Conservation (phyloP, 2,113 vertebrate genomes). For the Azemiops feae region DNA sequence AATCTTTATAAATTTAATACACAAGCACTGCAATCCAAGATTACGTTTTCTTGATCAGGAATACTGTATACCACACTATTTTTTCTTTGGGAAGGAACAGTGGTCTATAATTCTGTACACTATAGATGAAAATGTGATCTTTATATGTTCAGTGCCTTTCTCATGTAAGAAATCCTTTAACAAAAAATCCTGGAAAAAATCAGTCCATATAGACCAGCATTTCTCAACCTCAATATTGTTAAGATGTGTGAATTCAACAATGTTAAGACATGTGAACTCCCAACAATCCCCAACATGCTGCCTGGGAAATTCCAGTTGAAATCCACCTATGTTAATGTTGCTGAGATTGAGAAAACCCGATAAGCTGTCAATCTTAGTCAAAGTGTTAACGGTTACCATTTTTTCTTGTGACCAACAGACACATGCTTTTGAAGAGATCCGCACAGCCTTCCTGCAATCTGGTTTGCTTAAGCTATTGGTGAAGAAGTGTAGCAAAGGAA, state of each 20-base stretch:
- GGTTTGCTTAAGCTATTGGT: constrained; percentile 90
- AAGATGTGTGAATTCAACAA: neutral
- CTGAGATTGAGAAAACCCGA: neutral
- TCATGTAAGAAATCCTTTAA: neutral
- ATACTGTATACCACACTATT: neutral
- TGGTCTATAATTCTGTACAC: neutral
- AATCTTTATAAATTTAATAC: neutral
- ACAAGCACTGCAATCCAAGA: neutral
- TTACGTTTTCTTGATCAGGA: neutral
- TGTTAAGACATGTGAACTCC: neutral
- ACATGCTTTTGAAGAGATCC: constrained; percentile 82
- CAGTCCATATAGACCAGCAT: neutral
- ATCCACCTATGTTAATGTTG: neutral
- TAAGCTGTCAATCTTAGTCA: neutral
- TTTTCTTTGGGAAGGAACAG: neutral
- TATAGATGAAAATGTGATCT: neutral
- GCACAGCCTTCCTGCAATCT: constrained; percentile 82
- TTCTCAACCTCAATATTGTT: neutral
- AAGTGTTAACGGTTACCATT: neutral
- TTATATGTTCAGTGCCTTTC: neutral
- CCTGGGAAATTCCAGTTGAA: neutral
- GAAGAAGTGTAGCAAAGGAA: constrained; percentile 96
- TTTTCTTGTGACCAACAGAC: constrained; percentile 66
- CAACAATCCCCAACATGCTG: neutral
- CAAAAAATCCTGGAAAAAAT: neutral